phyloP scores from a whole-genome alignment of 2,888 invertebrate species.

The Baronia brevicornis region DNA sequence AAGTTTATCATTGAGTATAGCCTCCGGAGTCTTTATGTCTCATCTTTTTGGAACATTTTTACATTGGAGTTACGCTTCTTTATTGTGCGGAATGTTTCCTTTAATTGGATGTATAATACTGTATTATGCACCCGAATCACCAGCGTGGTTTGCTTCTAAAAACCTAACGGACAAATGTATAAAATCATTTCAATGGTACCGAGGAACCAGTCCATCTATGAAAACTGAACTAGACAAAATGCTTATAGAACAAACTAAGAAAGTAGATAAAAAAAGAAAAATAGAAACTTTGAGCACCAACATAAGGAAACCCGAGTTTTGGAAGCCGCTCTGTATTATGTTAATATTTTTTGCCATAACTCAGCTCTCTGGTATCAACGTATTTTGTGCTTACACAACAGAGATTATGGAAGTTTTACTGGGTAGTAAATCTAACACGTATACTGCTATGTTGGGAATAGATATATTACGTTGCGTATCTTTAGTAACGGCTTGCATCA shows the following conservation, averaged over 20 bases:
- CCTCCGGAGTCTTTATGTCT: constrained; percentile 78
- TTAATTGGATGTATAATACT: constrained; percentile 69
- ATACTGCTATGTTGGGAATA: constrained; percentile 79
- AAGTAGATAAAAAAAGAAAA: constrained; percentile 43
- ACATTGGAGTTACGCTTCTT: constrained; percentile 75
- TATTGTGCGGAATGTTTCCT: constrained; percentile 72
- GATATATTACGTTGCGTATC: constrained; percentile 78
- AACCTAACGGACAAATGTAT: constrained; percentile 75
- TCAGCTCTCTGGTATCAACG: constrained; percentile 82
- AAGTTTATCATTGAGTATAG: constrained; percentile 76
- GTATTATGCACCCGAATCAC: constrained; percentile 79
- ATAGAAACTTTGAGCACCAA: constrained; percentile 46
- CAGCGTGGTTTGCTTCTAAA: constrained; percentile 79
- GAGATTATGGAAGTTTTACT: constrained; percentile 78
- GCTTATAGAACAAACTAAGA: constrained; percentile 52
- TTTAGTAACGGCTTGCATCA: constrained; percentile 75
- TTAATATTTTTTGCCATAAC: constrained; percentile 79
- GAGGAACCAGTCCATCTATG: constrained; percentile 68
- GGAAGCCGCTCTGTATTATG: constrained; percentile 77
- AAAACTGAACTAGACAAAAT: constrained; percentile 68
- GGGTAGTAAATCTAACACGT: constrained; percentile 66
- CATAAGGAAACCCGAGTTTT: constrained; percentile 72
- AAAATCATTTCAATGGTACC: constrained; percentile 75
- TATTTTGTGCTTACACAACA: constrained; percentile 82
- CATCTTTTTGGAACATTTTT: constrained; percentile 80